Evolutionary conservation across 30 jellyfish, hydroid and myxozoan species (phyloP).

Genomic region (Hydra vulgaris): DNA sequence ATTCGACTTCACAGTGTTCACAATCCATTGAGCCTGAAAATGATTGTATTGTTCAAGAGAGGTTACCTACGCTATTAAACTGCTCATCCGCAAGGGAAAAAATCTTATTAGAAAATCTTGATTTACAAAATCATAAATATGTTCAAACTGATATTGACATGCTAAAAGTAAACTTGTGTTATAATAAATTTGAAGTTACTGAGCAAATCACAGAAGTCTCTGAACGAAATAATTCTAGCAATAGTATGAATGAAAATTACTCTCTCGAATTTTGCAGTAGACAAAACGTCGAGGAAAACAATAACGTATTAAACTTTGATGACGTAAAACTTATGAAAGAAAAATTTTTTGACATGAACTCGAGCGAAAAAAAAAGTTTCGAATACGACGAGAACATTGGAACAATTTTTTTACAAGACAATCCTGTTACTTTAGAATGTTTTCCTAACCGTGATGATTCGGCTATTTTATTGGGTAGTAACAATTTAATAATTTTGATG

Average conservation of each 20-base stretch:
- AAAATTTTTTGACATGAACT: neutral
- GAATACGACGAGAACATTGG: neutral
- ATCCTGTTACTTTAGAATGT: neutral
- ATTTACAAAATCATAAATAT: neutral
- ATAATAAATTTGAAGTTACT: neutral
- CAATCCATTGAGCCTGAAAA: slow-evolving; percentile 7
- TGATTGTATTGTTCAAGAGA: neutral
- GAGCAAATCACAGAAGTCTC: neutral
- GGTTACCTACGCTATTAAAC: neutral
- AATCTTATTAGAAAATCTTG: neutral
- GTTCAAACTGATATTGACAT: slow-evolving; percentile 25
- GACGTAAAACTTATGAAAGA: neutral
- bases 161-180: neutral
- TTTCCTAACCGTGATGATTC: slow-evolving; percentile 5
- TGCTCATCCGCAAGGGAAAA: neutral
- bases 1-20: too few relatives aligned
- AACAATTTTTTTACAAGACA: neutral
- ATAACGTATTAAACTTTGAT: neutral
- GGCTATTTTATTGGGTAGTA: slow-evolving; percentile 17
- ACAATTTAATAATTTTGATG: neutral
- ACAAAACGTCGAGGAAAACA: neutral
- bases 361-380: neutral
- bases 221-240: neutral
- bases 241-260: neutral
- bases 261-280: neutral